Evolutionary conservation across 2,888 invertebrate species (phyloP).

Genomic region (Papilio elwesi): DNA sequence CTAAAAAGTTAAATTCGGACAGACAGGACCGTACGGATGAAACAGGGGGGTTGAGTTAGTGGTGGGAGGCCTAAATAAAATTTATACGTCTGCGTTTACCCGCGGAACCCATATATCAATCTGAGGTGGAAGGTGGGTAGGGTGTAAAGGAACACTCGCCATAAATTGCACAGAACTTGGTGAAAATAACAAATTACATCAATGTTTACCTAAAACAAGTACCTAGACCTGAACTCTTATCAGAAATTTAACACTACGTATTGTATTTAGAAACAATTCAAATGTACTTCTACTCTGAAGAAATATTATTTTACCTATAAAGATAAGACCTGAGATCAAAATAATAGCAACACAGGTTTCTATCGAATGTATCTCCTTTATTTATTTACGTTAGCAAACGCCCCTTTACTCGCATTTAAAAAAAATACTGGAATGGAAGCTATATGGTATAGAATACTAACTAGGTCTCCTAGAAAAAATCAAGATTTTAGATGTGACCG

Average conservation of each 20-base stretch:
- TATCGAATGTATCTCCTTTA: too few relatives aligned
- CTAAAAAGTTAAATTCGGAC: constrained; percentile 68
- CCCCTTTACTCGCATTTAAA: too few relatives aligned
- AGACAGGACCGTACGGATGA: constrained; percentile 61
- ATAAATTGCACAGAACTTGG: constrained; percentile 28
- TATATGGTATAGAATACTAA: too few relatives aligned
- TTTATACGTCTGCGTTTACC: constrained; percentile 59
- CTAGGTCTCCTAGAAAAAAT: too few relatives aligned
- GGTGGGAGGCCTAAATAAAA: constrained; percentile 60
- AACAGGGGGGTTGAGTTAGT: constrained; percentile 51
- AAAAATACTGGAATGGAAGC: too few relatives aligned
- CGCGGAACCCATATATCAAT: constrained; percentile 47
- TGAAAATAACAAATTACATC: constrained; percentile 29
- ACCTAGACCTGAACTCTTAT: not conserved
- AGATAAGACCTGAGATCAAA: too few relatives aligned
- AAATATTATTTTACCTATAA: not conserved
- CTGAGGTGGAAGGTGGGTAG: constrained; percentile 39
- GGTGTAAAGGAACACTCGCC: constrained; percentile 22
- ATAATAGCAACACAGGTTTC: too few relatives aligned
- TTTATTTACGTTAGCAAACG: not conserved
- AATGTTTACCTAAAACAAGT: constrained; percentile 20
- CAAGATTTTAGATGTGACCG: too few relatives aligned
- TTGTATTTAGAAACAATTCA: not conserved
- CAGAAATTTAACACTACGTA: not conserved
- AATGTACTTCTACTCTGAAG: not conserved